These are phyloP conservation scores for Loris lydekkerianus DNA, from an alignment of 2,797 vertebrate species.

Conservation along the genomic window DNA sequence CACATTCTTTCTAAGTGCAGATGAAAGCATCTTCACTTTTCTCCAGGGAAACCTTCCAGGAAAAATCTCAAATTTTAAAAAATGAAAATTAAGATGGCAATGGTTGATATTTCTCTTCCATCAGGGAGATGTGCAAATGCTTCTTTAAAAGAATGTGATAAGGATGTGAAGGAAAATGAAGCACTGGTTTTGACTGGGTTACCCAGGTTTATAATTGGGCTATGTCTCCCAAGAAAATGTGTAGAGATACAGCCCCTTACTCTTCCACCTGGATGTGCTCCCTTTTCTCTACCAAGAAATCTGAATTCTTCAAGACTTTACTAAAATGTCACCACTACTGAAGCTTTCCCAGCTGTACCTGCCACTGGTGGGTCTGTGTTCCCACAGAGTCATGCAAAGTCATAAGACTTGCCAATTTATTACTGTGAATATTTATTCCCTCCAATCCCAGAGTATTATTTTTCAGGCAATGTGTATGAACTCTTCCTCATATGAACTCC, in stretches of 20 bases:
- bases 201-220: background rate
- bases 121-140: background rate
- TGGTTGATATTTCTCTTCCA: background rate
- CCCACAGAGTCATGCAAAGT: background rate
- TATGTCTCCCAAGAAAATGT: background rate
- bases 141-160: background rate
- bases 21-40: slow-evolving; percentile 59
- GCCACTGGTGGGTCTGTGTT: background rate
- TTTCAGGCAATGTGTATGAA: background rate
- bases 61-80: slow-evolving; percentile 52
- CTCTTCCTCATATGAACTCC: background rate
- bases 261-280: background rate
- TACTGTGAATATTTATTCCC: background rate
- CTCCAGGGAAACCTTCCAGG: slow-evolving; percentile 58
- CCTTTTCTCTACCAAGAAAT: background rate
- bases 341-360: background rate
- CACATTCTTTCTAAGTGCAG: background rate
- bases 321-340: slow-evolving; percentile 62
- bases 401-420: background rate
- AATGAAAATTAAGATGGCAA: background rate
- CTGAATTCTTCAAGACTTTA: slow-evolving; percentile 56
- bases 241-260: background rate
- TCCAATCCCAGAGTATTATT: background rate
- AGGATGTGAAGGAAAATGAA: background rate
- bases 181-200: background rate